Percentiles rank a stretch among this genome's conserved stretches.
Evolutionary conservation across 2,113 vertebrate species (phyloP).

Genomic region (Brachyhypopomus occidentalis): DNA sequence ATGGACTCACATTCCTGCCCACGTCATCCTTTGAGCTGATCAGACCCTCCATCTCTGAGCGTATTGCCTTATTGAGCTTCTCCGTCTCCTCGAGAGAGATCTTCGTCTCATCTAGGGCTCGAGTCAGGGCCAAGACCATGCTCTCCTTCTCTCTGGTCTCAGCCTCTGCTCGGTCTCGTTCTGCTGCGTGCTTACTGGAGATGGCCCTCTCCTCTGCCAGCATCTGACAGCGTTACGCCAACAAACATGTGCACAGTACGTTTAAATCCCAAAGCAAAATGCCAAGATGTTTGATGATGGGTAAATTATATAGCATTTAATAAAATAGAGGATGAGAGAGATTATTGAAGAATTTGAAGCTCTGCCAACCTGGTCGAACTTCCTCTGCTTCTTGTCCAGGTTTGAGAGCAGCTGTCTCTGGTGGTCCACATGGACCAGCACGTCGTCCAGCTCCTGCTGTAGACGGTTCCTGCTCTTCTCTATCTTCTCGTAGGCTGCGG

Average conservation of each 20-base stretch:
- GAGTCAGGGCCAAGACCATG: slow-evolving; percentile 80
- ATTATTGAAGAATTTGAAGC: neutral
- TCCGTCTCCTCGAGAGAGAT: slow-evolving; percentile 85
- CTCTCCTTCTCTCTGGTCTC: slow-evolving; percentile 92
- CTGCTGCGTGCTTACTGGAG: slow-evolving; percentile 85
- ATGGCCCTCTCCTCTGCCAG: slow-evolving; percentile 89
- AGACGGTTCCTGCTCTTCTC: slow-evolving; percentile 89
- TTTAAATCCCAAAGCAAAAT: too few species aligned
- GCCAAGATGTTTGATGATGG: too few species aligned
- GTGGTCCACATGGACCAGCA: slow-evolving; percentile 87
- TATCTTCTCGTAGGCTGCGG: slow-evolving; percentile 88
- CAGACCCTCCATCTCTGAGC: slow-evolving; percentile 91
- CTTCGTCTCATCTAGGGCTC: slow-evolving; percentile 86
- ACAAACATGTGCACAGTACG: neutral
- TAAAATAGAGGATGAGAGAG: neutral
- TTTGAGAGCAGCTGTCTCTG: slow-evolving; percentile 91
- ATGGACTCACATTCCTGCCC: slow-evolving; percentile 86
- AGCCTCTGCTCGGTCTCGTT: slow-evolving; percentile 89
- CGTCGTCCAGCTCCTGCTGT: slow-evolving; percentile 93
- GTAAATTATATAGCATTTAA: too few species aligned
- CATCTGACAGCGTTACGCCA: slow-evolving; percentile 71
- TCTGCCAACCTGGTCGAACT: slow-evolving; percentile 88
- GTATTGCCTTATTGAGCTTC: slow-evolving; percentile 81
- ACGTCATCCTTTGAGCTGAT: slow-evolving; percentile 96
- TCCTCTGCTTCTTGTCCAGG: slow-evolving; percentile 96